Percentiles rank a stretch among this genome's conserved stretches.
phyloP scores from a whole-genome alignment of 2,888 invertebrate species.

The Rhyacophila evoluta region DNA sequence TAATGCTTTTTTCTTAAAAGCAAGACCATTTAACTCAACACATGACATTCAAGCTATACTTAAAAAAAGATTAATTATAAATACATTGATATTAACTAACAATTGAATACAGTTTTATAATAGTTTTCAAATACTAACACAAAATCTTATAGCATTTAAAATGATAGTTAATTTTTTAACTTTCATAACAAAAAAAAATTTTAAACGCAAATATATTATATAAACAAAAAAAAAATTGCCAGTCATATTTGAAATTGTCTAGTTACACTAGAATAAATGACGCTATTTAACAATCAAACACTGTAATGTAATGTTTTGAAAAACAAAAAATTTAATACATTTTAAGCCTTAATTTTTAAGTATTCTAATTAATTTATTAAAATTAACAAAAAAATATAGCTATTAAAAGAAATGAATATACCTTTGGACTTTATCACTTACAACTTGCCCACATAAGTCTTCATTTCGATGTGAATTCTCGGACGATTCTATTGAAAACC shows the following conservation, averaged over 20 bases:
- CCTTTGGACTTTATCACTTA: constrained; percentile 50
- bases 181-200: neutral
- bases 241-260: neutral
- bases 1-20: neutral
- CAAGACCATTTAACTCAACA: constrained; percentile 10
- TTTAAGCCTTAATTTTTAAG: neutral
- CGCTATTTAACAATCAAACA: neutral
- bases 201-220: neutral
- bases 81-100: neutral
- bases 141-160: neutral
- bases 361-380: neutral
- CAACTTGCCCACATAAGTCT: constrained; percentile 31
- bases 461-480: constrained; percentile 37
- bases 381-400: constrained; percentile 25
- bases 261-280: neutral
- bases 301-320: neutral
- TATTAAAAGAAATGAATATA: constrained; percentile 41
- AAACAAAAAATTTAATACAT: neutral
- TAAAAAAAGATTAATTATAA: neutral
- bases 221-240: neutral
- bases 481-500: constrained; percentile 39
- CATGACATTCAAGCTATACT: neutral
- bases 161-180: neutral
- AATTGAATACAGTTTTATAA: neutral
- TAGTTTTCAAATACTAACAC: neutral